These are phyloP conservation scores for Andricus grossulariae DNA, from an alignment of 1,140 invertebrate species.

Conservation along the genomic window DNA sequence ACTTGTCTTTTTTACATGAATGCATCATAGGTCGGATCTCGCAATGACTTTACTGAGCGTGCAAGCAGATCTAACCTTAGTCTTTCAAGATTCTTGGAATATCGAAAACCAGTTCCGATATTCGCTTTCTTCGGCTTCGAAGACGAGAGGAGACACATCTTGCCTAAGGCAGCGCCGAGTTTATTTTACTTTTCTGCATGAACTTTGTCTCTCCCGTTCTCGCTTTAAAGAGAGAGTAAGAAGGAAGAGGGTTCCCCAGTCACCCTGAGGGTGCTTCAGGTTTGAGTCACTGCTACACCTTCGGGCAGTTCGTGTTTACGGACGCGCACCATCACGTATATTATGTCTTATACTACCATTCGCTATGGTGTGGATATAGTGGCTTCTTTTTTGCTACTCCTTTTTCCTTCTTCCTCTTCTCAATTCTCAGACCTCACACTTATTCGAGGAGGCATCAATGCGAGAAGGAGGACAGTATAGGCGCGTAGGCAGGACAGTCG, in stretches of 20 bases:
- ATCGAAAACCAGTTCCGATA: conserved; percentile 58
- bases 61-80: conserved; percentile 17
- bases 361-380: conserved; percentile 12
- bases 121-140: conserved; percentile 58
- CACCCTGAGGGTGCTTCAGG: conserved; percentile 56
- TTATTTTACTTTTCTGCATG: conserved; percentile 30
- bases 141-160: conserved; percentile 58
- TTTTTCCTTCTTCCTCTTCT: conserved; percentile 37
- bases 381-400: conserved; percentile 35
- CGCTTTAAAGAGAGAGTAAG: conserved; percentile 11
- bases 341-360: conserved; percentile 19
- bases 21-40: background rate
- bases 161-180: conserved; percentile 46
- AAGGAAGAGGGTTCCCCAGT: conserved; percentile 60
- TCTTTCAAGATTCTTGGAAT: conserved; percentile 50
- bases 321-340: conserved; percentile 33
- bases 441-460: conserved; percentile 8
- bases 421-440: conserved; percentile 16
- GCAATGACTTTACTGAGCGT: background rate
- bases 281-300: conserved; percentile 38
- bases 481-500: conserved; percentile 52
- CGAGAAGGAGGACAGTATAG: conserved; percentile 51
- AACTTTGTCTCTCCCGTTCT: conserved; percentile 32
- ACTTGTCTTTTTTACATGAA: background rate
- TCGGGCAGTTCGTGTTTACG: conserved; percentile 39